Conservation (phyloP, 2,797 vertebrate genomes). For the Todus mexicanus region DNA sequence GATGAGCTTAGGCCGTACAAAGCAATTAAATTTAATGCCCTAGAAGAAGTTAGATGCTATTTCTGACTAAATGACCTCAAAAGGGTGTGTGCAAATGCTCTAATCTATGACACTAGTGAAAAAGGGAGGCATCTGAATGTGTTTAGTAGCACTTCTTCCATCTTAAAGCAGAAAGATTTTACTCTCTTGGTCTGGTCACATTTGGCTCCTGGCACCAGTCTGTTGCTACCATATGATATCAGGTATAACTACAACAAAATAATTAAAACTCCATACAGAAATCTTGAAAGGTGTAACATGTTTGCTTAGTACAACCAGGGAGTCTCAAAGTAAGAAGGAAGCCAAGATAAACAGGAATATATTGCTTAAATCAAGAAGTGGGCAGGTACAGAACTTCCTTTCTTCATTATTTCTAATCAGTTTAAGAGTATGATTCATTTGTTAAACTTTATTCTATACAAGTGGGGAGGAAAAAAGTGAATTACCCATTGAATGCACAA, state of each 20-base stretch:
- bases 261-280: neutral
- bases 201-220: neutral
- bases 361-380: slow-evolving; percentile 25
- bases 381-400: slow-evolving; percentile 42
- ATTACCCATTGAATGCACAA: neutral
- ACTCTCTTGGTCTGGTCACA: neutral
- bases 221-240: neutral
- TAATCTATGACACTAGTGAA: neutral
- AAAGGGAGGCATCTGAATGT: neutral
- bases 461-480: slow-evolving; percentile 22
- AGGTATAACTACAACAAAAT: neutral
- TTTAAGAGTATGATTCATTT: slow-evolving; percentile 49
- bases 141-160: neutral
- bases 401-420: slow-evolving; percentile 50
- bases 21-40: slow-evolving; percentile 1
- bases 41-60: slow-evolving; percentile 10
- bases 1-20: neutral
- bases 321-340: neutral
- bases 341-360: slow-evolving; percentile 52
- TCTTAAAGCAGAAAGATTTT: neutral
- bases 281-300: neutral
- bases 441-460: slow-evolving; percentile 3
- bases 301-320: neutral
- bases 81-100: neutral
- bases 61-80: slow-evolving; percentile 35